These are phyloP conservation scores for Limnephilus lunatus DNA, from an alignment of 2,888 invertebrate species.

Conservation along the genomic window DNA sequence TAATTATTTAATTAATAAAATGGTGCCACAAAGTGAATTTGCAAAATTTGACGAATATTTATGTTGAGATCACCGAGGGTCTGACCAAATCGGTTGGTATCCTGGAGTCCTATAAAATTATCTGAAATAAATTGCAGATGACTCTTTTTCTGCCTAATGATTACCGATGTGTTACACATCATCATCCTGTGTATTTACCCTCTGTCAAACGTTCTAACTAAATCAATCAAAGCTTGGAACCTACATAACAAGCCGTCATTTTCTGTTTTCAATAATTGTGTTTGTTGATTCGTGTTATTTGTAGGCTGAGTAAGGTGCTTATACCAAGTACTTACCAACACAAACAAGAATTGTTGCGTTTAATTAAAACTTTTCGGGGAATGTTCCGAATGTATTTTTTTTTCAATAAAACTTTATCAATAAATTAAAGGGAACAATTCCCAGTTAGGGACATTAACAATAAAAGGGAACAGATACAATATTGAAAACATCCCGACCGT, in stretches of 20 bases:
- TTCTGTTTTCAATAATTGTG: background rate
- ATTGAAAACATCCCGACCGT: conserved; percentile 41
- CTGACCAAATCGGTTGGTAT: too few relatives aligned
- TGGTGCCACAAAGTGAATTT: too few relatives aligned
- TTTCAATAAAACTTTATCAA: conserved; percentile 47
- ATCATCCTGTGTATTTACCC: too few relatives aligned
- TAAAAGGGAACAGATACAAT: conserved; percentile 46
- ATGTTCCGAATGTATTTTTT: conserved; percentile 29
- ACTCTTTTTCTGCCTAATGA: too few relatives aligned
- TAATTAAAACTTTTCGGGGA: conserved; percentile 48
- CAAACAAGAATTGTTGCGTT: background rate
- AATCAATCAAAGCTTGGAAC: background rate
- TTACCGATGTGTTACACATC: too few relatives aligned
- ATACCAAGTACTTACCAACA: background rate
- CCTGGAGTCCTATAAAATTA: too few relatives aligned
- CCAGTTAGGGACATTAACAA: conserved; percentile 25
- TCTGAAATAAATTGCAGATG: too few relatives aligned
- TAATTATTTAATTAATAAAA: too few relatives aligned
- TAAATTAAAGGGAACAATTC: conserved; percentile 44
- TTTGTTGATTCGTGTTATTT: background rate
- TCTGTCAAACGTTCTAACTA: background rate
- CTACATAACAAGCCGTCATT: background rate
- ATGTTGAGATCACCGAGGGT: too few relatives aligned
- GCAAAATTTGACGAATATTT: too few relatives aligned
- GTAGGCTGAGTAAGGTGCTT: background rate